phyloP scores from a whole-genome alignment of 2,888 invertebrate genomes.

The Acronicta alni region DNA sequence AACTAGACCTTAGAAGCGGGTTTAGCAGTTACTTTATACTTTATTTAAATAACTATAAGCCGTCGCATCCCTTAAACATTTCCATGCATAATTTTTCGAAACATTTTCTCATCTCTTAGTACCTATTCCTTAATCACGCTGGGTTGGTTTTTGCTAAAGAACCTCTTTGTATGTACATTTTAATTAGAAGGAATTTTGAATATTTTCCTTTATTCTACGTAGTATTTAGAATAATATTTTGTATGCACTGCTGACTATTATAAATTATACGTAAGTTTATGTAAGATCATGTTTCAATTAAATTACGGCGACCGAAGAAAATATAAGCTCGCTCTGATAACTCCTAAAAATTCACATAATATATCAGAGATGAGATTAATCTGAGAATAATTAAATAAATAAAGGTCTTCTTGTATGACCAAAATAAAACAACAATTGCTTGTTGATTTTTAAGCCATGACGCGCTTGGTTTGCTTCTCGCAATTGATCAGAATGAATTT shows the following conservation, averaged over 20 bases:
- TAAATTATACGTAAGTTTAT: not conserved
- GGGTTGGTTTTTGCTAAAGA: conserved; percentile 23
- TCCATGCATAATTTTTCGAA: conserved; percentile 23
- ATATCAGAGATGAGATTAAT: too few relatives aligned
- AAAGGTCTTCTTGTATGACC: too few relatives aligned
- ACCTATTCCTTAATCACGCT: conserved; percentile 18
- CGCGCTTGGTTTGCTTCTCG: too few relatives aligned
- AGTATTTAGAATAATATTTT: not conserved
- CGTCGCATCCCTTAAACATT: conserved; percentile 23
- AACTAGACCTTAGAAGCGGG: too few relatives aligned
- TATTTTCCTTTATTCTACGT: not conserved
- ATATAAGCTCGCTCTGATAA: too few relatives aligned
- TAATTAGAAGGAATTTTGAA: not conserved
- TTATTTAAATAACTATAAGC: conserved; percentile 43
- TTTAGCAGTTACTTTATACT: conserved; percentile 35
- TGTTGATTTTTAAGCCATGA: too few relatives aligned
- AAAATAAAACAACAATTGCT: too few relatives aligned
- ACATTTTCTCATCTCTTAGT: conserved; percentile 13
- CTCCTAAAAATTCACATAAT: too few relatives aligned
- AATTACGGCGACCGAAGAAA: not conserved
- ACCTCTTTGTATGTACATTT: conserved; percentile 15
- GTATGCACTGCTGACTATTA: not conserved
- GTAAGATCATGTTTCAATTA: not conserved
- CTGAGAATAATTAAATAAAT: too few relatives aligned
- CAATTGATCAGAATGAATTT: too few relatives aligned